Percentiles rank a stretch among this genome's conserved stretches.
phyloP scores from a whole-genome alignment of 2,797 vertebrate genomes.

The Rhabdophis nuchalis region DNA sequence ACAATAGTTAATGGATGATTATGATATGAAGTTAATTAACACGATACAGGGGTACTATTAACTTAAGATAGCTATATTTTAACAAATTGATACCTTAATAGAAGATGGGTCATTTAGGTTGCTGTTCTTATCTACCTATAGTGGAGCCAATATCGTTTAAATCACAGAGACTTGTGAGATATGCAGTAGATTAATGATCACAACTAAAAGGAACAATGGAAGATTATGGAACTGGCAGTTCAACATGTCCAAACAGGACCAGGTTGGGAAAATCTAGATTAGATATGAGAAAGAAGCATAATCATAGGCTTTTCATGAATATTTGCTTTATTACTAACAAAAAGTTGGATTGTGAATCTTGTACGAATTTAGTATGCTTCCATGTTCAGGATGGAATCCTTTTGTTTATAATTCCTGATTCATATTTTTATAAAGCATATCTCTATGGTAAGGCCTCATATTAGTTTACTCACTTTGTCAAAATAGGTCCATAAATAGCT shows the following conservation, averaged over 20 bases:
- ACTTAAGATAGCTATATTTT: background rate
- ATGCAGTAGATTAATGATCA: background rate
- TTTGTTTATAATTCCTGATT: background rate
- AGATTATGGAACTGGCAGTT: background rate
- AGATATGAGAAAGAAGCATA: background rate
- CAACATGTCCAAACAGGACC: background rate
- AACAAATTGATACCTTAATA: background rate
- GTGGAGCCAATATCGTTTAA: background rate
- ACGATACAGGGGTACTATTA: background rate
- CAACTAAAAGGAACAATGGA: background rate
- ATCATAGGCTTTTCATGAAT: background rate
- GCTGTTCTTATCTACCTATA: background rate
- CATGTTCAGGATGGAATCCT: background rate
- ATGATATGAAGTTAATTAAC: background rate
- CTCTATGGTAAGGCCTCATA: background rate
- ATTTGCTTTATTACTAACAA: background rate
- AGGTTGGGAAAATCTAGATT: background rate
- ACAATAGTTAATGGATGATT: slow-evolving; percentile 1
- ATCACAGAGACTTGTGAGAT: background rate
- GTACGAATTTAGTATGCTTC: background rate
- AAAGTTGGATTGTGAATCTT: background rate
- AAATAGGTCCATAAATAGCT: background rate
- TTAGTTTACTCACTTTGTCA: background rate
- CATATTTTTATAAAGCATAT: background rate
- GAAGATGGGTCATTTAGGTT: background rate